phyloP scores from a whole-genome alignment of 2,797 vertebrate species.

The Eidolon dupreanum region DNA sequence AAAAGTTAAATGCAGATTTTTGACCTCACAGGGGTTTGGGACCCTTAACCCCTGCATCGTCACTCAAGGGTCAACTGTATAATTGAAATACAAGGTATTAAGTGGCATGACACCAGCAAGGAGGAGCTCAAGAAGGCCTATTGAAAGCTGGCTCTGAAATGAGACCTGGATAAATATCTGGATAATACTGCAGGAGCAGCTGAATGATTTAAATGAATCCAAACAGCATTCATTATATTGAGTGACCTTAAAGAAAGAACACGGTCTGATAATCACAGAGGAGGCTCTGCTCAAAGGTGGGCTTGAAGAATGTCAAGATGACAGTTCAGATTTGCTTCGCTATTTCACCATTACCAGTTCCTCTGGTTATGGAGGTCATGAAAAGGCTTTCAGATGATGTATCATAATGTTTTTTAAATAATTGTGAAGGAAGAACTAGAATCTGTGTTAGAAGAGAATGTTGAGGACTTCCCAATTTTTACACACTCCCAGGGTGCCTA shows the following conservation, averaged over 20 bases:
- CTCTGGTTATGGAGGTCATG: slow-evolving; percentile 94
- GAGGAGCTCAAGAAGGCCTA: too few species aligned
- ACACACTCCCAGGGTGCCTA: slow-evolving; percentile 96
- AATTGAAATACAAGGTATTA: background rate
- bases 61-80: too few species aligned
- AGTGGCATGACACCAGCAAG: background rate
- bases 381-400: slow-evolving; percentile 96
- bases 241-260: slow-evolving; percentile 97
- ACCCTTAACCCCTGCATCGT: too few species aligned
- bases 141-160: too few species aligned
- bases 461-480: slow-evolving; percentile 91
- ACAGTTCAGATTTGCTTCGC: slow-evolving; percentile 93
- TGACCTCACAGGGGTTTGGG: too few species aligned
- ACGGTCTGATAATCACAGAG: slow-evolving; percentile 98
- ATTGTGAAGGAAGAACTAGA: slow-evolving; percentile 95
- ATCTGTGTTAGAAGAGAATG: slow-evolving; percentile 87
- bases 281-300: slow-evolving; percentile 94
- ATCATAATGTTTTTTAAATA: slow-evolving; percentile 93
- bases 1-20: too few species aligned
- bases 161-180: slow-evolving; percentile 92
- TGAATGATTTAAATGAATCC: slow-evolving; percentile 96
- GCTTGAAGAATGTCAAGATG: slow-evolving; percentile 92
- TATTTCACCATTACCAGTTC: slow-evolving; percentile 97
- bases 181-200: slow-evolving; percentile 94
- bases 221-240: slow-evolving; percentile 96